A percentile compares a stretch with the other conserved stretches of the same genome.
Evolutionary conservation across 2,888 invertebrate species (phyloP).

Genomic region (Ligdia adustata): DNA sequence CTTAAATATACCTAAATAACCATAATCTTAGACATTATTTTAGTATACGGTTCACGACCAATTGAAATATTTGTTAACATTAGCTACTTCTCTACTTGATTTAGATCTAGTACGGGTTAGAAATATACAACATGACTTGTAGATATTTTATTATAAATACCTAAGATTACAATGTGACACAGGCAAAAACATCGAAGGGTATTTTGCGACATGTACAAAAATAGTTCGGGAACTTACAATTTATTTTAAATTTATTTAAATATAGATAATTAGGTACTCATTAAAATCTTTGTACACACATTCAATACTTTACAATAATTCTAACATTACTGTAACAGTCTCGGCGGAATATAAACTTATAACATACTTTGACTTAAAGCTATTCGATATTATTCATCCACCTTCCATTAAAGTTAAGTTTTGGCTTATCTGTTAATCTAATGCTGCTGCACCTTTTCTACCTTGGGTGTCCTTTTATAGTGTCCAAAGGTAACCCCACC

Average conservation of each 20-base stretch:
- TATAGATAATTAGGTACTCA: no score
- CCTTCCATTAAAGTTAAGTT: slow-evolving; percentile 7
- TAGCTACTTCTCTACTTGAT: not conserved
- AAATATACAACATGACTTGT: not conserved
- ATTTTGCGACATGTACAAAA: no score
- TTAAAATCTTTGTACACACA: slow-evolving; percentile 8
- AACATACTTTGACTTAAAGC: not conserved
- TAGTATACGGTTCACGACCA: no score
- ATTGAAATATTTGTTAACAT: no score
- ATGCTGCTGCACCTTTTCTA: slow-evolving; percentile 51
- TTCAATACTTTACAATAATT: slow-evolving; percentile 9
- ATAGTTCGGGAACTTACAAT: no score
- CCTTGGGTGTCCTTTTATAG: slow-evolving; percentile 69
- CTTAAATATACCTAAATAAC: no score
- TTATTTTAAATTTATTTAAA: no score
- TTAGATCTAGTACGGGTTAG: not conserved
- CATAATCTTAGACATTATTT: no score
- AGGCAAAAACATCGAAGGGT: no score
- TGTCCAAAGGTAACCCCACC: slow-evolving; percentile 76
- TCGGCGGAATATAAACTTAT: slow-evolving; percentile 13
- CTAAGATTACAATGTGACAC: no score
- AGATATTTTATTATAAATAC: slow-evolving; percentile 9
- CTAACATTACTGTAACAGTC: slow-evolving; percentile 19
- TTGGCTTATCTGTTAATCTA: slow-evolving; percentile 28
- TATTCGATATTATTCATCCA: slow-evolving; percentile 8